A percentile compares a stretch with the other conserved stretches of the same genome.
Conservation (phyloP, 2,113 vertebrate species). For the Galemys pyrenaicus region DNA sequence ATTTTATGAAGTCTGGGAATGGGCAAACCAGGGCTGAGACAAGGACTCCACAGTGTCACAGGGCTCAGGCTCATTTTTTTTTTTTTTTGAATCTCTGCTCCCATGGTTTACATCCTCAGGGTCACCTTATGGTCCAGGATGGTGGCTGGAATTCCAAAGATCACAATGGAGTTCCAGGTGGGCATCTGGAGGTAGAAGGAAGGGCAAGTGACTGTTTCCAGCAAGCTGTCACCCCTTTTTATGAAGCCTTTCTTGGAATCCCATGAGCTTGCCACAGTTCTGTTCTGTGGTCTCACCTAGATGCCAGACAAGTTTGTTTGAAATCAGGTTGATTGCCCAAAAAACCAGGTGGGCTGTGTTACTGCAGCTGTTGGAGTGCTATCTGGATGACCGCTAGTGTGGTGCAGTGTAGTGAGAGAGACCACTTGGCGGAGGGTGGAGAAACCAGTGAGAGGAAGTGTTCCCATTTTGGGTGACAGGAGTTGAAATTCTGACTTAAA, state of each 20-base stretch:
- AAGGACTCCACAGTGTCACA: neutral
- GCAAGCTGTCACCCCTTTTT: neutral
- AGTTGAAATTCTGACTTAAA: neutral
- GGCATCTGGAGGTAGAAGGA: neutral
- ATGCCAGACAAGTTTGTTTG: neutral
- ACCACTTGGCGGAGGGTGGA: neutral
- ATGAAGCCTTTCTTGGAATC: neutral
- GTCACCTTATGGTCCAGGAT: neutral
- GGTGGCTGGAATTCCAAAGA: neutral
- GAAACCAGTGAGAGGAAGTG: neutral
- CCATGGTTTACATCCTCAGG: neutral
- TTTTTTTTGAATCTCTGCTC: neutral
- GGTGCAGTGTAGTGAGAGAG: neutral
- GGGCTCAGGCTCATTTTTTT: neutral
- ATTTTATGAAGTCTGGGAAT: too few species aligned
- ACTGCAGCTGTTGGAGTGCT: neutral
- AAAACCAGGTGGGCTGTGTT: neutral
- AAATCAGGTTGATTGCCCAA: neutral
- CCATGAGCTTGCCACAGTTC: neutral
- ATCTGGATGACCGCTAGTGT: neutral
- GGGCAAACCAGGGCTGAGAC: neutral
- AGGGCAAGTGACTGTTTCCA: neutral
- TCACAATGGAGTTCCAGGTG: neutral
- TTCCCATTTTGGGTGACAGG: neutral
- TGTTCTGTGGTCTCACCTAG: neutral